Evolutionary conservation across 2,113 vertebrate species (phyloP).

Genomic region (Leptodactylus fuscus): DNA sequence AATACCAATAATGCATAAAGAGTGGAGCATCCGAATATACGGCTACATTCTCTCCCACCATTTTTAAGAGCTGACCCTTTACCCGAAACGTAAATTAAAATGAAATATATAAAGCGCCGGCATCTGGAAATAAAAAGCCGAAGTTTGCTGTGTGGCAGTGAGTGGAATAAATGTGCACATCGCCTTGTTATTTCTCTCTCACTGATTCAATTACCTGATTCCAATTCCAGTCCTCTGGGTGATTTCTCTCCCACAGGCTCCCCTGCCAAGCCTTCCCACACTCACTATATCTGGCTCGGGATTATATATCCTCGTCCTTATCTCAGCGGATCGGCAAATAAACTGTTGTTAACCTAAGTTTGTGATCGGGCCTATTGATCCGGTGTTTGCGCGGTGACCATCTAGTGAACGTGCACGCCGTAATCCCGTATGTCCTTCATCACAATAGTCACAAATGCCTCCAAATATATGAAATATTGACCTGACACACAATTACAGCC

Average conservation of each 20-base stretch:
- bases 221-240: conserved; percentile 54
- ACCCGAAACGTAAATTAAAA: background rate
- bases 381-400: background rate
- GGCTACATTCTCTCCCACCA: background rate
- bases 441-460: background rate
- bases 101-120: background rate
- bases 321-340: conserved; percentile 21
- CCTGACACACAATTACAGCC: too few species aligned
- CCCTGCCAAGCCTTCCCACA: conserved; percentile 37
- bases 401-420: too few species aligned
- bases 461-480: too few species aligned
- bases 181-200: conserved; percentile 36
- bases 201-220: conserved; percentile 58
- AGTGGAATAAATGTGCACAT: conserved; percentile 44
- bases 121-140: conserved; percentile 27
- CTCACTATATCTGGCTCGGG: conserved; percentile 34
- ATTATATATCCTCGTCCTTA: conserved; percentile 37
- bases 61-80: too few species aligned
- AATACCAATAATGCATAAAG: too few species aligned
- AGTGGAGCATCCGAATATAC: background rate
- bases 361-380: background rate
- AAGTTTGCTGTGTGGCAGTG: background rate
- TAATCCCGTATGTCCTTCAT: too few species aligned
- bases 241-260: conserved; percentile 57
- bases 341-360: background rate